Base-by-base conservation (phyloP, 2,113 vertebrate genomes). In the Erythrocebus patas region DNA sequence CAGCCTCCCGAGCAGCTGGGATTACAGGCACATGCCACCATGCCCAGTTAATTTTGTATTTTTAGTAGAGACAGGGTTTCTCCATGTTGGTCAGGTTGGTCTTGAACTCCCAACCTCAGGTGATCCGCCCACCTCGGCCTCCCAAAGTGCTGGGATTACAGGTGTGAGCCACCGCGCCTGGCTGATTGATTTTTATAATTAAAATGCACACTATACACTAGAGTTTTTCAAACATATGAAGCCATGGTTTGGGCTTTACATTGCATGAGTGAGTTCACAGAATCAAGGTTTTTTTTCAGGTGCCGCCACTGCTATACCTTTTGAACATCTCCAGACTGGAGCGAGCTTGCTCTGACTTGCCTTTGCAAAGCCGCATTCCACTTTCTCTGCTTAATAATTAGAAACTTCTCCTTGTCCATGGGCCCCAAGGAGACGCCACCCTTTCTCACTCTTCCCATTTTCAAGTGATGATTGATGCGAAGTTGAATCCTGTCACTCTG, bases 241-340 rank as follows among this genome's bases (percentile, higher is more conserved):
- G n/a, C 4, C 9, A 1, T 4, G 32, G 32, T 20, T 35, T 50
- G n/a, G 32, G 14, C 57, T 45, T 48, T 13, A 32, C 20, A 2
- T 25, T 4, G 2, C 8, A 0, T 30, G 14, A 80, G 22, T 6
- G 35, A 38, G 16, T 9, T 73, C 38, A 23, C 0, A 17, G 23
- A n/a, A 66, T 43, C 48, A 32, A 8, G 45, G 8, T 5, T 18
- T 48, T 3, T 3, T 55, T 55, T 50, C 1, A 3, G 27, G 2
- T 35, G 30, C 32, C 38, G 22, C 27, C 52, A 32, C 16, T 30
- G 1, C 11, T 27, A 3, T 6, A 4, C 22, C 43, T 23, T 45
- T 9, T 4, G 23, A 27, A 35, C 6, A 12, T 27, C 13, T 14
- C 35, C n/a, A 5, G 16, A 16, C 72, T 0, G 2, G 23, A 16